Conservation (phyloP, 2,797 vertebrate species). For the Hipposideros larvatus region DNA sequence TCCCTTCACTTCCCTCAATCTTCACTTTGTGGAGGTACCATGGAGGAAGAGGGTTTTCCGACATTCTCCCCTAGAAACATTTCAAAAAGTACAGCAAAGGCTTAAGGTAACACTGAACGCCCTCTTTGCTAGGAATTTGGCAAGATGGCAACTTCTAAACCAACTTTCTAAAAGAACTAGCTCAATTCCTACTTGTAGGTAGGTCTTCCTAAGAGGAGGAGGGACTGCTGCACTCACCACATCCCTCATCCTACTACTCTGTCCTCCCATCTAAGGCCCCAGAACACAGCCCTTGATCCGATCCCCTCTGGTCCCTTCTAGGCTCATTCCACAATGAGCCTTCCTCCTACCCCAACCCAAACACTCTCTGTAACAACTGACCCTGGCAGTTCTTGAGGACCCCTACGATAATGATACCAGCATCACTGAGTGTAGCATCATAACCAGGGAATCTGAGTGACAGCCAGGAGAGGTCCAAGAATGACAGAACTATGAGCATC, state of each 20-base stretch:
- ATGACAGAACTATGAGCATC: neutral
- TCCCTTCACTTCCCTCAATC: neutral
- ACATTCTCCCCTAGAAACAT: slow-evolving; percentile 47
- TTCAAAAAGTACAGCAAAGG: slow-evolving; percentile 59
- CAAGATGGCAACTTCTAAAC: slow-evolving; percentile 56
- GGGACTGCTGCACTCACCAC: neutral
- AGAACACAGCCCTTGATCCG: neutral
- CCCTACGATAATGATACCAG: neutral
- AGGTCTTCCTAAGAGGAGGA: neutral
- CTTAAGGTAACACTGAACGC: slow-evolving; percentile 45
- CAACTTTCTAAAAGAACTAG: slow-evolving; percentile 22
- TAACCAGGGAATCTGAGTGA: neutral
- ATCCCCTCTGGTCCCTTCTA: neutral
- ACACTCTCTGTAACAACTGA: neutral
- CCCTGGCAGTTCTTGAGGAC: neutral
- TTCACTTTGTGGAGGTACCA: neutral
- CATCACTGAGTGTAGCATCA: neutral
- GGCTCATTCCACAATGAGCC: neutral
- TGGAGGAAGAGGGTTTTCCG: neutral
- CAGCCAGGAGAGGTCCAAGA: neutral
- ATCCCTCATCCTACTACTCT: neutral
- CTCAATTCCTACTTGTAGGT: neutral
- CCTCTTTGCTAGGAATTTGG: slow-evolving; percentile 58
- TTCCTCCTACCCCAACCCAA: neutral
- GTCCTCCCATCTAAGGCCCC: neutral